Conservation (phyloP, 2,113 vertebrate genomes). For the Myrmophylax atrothorax region DNA sequence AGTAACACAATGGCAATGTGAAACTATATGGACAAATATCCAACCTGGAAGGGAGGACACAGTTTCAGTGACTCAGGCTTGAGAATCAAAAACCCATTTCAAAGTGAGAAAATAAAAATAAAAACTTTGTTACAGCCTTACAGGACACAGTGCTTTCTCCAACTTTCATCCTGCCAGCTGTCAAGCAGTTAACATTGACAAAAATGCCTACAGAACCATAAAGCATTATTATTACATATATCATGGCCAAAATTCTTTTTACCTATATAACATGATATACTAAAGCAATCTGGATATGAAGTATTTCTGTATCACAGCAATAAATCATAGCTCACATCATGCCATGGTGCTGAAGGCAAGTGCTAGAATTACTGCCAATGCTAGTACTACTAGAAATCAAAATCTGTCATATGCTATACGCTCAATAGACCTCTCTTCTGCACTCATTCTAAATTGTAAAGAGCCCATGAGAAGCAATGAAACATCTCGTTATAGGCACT, state of each 20-base stretch:
- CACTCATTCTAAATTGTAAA: background rate
- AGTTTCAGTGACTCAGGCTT: background rate
- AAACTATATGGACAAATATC: background rate
- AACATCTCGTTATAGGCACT: constrained; percentile 10
- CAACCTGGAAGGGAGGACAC: background rate
- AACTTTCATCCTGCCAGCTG: constrained; percentile 12
- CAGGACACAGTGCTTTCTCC: background rate
- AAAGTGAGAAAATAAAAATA: background rate
- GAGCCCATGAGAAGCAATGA: background rate
- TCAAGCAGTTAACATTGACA: constrained; percentile 8
- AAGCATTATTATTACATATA: constrained; percentile 18
- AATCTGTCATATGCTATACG: background rate
- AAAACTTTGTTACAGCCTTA: background rate
- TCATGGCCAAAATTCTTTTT: constrained; percentile 22
- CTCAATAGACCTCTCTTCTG: background rate
- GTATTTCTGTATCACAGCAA: constrained; percentile 18
- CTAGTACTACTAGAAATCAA: constrained; percentile 28
- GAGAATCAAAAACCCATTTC: background rate
- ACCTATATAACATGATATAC: constrained; percentile 34
- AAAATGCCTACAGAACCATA: background rate
- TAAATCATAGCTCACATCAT: constrained; percentile 32
- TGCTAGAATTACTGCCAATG: constrained; percentile 32
- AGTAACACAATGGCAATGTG: background rate
- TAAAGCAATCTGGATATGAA: constrained; percentile 28
- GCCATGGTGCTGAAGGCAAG: constrained; percentile 4